A percentile compares a stretch with the other conserved stretches of the same genome.
phyloP scores from a whole-genome alignment of 2,888 invertebrate genomes.

The Agapostemon virescens region DNA sequence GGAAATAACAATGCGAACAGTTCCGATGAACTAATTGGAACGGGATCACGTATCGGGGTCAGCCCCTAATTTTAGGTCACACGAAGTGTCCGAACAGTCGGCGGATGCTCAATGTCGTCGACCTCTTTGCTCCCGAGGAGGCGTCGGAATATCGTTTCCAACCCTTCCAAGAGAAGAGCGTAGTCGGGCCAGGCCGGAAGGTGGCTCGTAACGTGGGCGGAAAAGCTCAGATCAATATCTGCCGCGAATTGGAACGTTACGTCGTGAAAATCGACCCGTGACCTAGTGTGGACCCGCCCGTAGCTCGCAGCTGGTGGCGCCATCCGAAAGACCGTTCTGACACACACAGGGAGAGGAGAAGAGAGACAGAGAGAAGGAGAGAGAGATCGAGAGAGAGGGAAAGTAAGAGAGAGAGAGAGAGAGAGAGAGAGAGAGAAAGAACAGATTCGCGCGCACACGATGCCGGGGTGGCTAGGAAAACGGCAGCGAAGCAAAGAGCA shows the following conservation, averaged over 20 bases:
- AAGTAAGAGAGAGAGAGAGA: not conserved
- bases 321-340: slow-evolving; percentile 57
- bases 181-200: slow-evolving; percentile 52
- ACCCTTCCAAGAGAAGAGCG: slow-evolving; percentile 21
- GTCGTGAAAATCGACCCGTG: slow-evolving; percentile 78
- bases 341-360: not conserved
- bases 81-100: slow-evolving; percentile 3
- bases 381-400: not conserved
- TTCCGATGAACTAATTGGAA: not conserved
- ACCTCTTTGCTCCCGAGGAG: slow-evolving; percentile 18
- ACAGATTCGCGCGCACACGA: not conserved
- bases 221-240: slow-evolving; percentile 77
- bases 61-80: slow-evolving; percentile 12
- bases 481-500: not conserved
- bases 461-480: not conserved
- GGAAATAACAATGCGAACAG: not conserved
- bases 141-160: slow-evolving; percentile 25
- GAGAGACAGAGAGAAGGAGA: not conserved
- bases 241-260: slow-evolving; percentile 77
- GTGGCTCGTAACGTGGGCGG: slow-evolving; percentile 69
- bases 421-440: not conserved
- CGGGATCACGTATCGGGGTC: not conserved
- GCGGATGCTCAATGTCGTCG: slow-evolving; percentile 28
- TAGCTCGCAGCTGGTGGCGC: slow-evolving; percentile 63
- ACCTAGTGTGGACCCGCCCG: slow-evolving; percentile 79